Evolutionary conservation across 1,140 invertebrate genomes (phyloP).

Genomic region (Drosophila baimaii): DNA sequence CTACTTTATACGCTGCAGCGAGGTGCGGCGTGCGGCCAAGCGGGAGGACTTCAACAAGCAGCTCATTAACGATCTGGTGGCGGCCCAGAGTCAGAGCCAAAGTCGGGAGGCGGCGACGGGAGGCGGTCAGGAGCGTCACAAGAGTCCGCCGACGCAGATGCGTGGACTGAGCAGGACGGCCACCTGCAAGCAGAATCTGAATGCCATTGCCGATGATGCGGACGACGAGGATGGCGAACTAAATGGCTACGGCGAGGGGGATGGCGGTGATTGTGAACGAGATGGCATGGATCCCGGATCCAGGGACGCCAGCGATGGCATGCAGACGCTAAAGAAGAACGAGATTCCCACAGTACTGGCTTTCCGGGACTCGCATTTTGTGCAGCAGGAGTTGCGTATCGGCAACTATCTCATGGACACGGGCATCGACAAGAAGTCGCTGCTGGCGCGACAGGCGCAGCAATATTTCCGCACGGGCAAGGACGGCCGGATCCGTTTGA

Average conservation of each 20-base stretch:
- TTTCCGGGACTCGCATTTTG: conserved; percentile 82
- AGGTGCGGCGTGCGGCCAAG: conserved; percentile 86
- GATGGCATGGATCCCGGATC: conserved; percentile 25
- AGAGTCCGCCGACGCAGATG: conserved; percentile 52
- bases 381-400: conserved; percentile 83
- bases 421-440: conserved; percentile 78
- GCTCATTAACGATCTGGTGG: conserved; percentile 64
- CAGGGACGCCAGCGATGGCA: conserved; percentile 45
- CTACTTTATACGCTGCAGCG: conserved; percentile 93
- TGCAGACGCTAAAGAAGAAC: conserved; percentile 73
- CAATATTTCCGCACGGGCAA: conserved; percentile 56
- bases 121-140: conserved; percentile 48
- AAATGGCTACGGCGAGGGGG: conserved; percentile 18
- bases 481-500: conserved; percentile 74
- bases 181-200: conserved; percentile 79
- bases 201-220: conserved; percentile 63
- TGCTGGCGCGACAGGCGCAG: conserved; percentile 62
- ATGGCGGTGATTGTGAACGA: conserved; percentile 11
- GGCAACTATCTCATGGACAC: conserved; percentile 84
- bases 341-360: conserved; percentile 83
- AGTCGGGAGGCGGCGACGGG: not conserved
- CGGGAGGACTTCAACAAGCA: conserved; percentile 83
- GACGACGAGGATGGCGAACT: conserved; percentile 33
- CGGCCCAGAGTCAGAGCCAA: conserved; percentile 57
- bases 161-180: conserved; percentile 55